A percentile compares a stretch with the other conserved stretches of the same genome.
These are phyloP conservation scores for Latrodectus hesperus DNA, from an alignment of 2,888 invertebrate genomes.

Conservation along the genomic window DNA sequence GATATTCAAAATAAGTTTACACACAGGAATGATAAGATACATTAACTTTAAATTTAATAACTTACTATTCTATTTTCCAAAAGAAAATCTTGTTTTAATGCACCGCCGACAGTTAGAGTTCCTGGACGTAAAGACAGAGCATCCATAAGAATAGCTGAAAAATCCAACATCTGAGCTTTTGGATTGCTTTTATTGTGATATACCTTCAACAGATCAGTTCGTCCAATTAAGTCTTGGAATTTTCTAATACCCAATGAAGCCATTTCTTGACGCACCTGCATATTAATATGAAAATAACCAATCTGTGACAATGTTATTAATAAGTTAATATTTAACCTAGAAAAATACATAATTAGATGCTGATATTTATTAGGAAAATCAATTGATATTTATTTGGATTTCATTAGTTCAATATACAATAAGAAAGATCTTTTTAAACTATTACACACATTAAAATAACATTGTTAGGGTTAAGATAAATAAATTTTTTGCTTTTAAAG, in stretches of 20 bases:
- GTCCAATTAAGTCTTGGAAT: constrained; percentile 93
- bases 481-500: too few relatives aligned
- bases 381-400: background rate
- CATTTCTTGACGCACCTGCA: constrained; percentile 89
- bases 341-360: background rate
- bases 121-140: constrained; percentile 92
- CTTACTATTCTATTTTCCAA: constrained; percentile 85
- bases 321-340: background rate
- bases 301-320: background rate
- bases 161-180: constrained; percentile 90
- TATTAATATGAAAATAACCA: background rate
- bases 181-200: constrained; percentile 82
- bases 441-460: too few relatives aligned
- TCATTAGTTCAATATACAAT: too few relatives aligned
- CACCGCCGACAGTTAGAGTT: constrained; percentile 92
- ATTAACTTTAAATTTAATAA: constrained; percentile 69
- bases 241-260: constrained; percentile 90
- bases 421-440: too few relatives aligned
- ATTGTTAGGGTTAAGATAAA: too few relatives aligned
- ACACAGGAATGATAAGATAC: too few relatives aligned
- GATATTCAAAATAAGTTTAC: too few relatives aligned
- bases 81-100: constrained; percentile 81
- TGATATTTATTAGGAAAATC: background rate
- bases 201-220: constrained; percentile 89
- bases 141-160: constrained; percentile 89